A percentile compares a stretch with the other conserved stretches of the same genome.
Evolutionary conservation across 2,797 vertebrate species (phyloP).

Genomic region (Echeneis naucrates): DNA sequence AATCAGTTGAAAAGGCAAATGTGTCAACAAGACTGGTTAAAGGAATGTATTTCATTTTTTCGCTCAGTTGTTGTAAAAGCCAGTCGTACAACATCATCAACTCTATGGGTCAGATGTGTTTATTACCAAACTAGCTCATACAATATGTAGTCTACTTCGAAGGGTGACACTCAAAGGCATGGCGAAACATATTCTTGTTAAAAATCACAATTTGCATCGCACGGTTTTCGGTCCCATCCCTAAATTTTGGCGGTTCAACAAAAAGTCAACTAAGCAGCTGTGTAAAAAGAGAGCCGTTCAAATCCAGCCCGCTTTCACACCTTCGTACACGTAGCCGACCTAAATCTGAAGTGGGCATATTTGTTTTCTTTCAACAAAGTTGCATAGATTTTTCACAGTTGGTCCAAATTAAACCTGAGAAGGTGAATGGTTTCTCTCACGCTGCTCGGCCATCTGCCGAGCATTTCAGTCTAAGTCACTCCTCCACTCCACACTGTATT

Average conservation of each 20-base stretch:
- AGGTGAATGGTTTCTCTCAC: background rate
- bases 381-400: background rate
- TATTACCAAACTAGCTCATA: background rate
- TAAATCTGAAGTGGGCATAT: background rate
- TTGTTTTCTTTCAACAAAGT: background rate
- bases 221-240: background rate
- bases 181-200: background rate
- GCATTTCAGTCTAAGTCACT: background rate
- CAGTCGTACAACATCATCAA: background rate
- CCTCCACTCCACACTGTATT: background rate
- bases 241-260: background rate
- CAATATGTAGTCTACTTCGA: background rate
- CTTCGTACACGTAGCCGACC: background rate
- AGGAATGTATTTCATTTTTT: conserved; percentile 7
- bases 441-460: background rate
- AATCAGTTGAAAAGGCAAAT: conserved; percentile 26
- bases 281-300: background rate
- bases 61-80: no score
- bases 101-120: background rate
- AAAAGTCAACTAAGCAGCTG: background rate
- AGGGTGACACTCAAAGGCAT: background rate
- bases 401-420: background rate
- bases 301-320: background rate
- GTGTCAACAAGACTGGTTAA: conserved; percentile 19
- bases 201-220: background rate